Evolutionary conservation across 2,113 vertebrate species (phyloP).

Genomic region (Xiphias gladius): DNA sequence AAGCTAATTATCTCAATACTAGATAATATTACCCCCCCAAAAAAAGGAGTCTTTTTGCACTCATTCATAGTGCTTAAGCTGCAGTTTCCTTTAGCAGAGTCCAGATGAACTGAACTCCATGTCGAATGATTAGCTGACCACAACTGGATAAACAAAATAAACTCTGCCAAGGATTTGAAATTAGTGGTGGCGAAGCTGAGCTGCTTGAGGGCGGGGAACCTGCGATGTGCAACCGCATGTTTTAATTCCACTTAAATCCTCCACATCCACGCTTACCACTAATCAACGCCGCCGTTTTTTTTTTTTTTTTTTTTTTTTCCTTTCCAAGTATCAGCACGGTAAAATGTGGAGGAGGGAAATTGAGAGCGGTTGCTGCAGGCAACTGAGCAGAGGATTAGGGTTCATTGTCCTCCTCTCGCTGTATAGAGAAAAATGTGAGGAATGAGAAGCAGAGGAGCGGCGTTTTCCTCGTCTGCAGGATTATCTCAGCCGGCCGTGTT

Average conservation of each 20-base stretch:
- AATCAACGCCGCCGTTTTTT: slow-evolving; percentile 49
- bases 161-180: slow-evolving; percentile 33
- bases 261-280: slow-evolving; percentile 40
- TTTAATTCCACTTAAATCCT: slow-evolving; percentile 59
- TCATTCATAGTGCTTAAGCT: not conserved
- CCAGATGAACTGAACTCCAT: slow-evolving; percentile 9
- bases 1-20: too few relatives aligned
- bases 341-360: slow-evolving; percentile 45
- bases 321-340: slow-evolving; percentile 34
- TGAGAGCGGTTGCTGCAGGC: slow-evolving; percentile 53
- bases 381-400: slow-evolving; percentile 63
- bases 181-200: not conserved
- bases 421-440: slow-evolving; percentile 35
- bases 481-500: slow-evolving; percentile 51
- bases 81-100: not conserved
- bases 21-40: not conserved
- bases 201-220: not conserved
- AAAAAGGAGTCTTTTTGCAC: not conserved
- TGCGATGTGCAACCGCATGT: slow-evolving; percentile 35
- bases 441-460: slow-evolving; percentile 45
- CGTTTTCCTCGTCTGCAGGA: slow-evolving; percentile 47
- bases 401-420: slow-evolving; percentile 52
- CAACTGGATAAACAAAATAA: slow-evolving; percentile 36
- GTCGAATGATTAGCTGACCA: slow-evolving; percentile 44
- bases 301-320: not conserved